Base-by-base conservation (phyloP, 2,113 vertebrate species). In the Dasyurus viverrinus region DNA sequence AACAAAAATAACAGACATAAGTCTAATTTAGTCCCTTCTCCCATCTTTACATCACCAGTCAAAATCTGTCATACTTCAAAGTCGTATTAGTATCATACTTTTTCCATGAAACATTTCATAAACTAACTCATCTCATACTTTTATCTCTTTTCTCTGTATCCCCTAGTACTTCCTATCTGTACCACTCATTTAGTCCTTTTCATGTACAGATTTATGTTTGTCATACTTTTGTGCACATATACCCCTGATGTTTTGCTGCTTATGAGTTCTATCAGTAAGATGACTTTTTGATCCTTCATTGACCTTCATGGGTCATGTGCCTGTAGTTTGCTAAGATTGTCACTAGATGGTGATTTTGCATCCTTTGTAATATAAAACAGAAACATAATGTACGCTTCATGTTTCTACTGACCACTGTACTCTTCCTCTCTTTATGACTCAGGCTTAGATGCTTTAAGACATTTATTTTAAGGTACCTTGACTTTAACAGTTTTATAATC, bases 391-490 rank as follows among this genome's bases (percentile, higher is more conserved):
- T 14, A 11, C 24, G 0, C 0, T 0, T 26, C 60, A 54, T 0
- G 0, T 22, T 47, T 46, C 4, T 1, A 0, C 0, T 30, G 14
- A 26, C 90, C n/a, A 84, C 7, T 42, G n/a, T n/a, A 84, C n/a
- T 84, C n/a, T 23, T 84, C 68, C 68, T 84, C 16, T 23, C 68
- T 22, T 42, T 42, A n/a, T 84, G 68, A 84, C 68, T 84, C 68
- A 84, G 68, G n/a, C n/a, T 76, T 76, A n/a, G 60, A 76, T n/a
- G 14, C 36, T 84, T 42, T 42, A 42, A 84, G n/a, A 84, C 36
- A 84, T 84, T 84, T 84, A 84, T 23, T 42, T 84, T 84, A 84
- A 84, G 19, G 19, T 84, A 84, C 68, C 68, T 84, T 84, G 19
- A 7, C 19, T 84, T 84, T 84, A 42, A 76, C 36, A 84, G n/a